Percentiles rank a stretch among this genome's conserved stretches.
Conservation (phyloP, 2,888 invertebrate genomes). For the Saturnia japonica region DNA sequence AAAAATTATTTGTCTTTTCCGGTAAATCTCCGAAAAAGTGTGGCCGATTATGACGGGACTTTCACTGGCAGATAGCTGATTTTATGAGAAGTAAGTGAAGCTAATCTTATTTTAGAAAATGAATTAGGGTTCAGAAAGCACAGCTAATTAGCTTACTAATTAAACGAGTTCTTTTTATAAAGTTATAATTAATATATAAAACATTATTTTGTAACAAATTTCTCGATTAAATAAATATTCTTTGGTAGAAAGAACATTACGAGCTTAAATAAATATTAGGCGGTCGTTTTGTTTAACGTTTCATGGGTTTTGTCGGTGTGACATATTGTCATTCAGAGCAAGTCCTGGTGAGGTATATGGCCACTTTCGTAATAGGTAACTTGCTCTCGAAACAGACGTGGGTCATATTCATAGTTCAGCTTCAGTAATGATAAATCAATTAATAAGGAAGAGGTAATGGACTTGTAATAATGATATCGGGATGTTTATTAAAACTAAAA, state of each 20-base stretch:
- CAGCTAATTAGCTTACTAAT: no score
- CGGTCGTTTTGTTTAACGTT: not conserved
- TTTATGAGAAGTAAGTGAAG: no score
- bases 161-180: not conserved
- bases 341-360: conserved; percentile 55
- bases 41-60: no score
- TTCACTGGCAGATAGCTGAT: no score
- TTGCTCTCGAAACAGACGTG: conserved; percentile 50
- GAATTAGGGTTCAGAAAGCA: no score
- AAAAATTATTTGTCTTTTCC: no score
- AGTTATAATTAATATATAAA: not conserved
- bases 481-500: not conserved
- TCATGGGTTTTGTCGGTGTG: conserved; percentile 4
- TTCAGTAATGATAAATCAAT: not conserved
- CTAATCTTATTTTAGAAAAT: no score
- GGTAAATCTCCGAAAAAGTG: no score
- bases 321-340: conserved; percentile 59
- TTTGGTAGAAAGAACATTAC: not conserved
- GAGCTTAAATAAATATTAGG: not conserved
- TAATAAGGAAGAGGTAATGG: not conserved
- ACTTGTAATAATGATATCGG: not conserved
- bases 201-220: not conserved
- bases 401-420: conserved; percentile 53
- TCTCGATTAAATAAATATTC: not conserved
- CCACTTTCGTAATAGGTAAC: conserved; percentile 71